Conservation (phyloP, 1,140 invertebrate species). For the Onthophagus taurus region DNA sequence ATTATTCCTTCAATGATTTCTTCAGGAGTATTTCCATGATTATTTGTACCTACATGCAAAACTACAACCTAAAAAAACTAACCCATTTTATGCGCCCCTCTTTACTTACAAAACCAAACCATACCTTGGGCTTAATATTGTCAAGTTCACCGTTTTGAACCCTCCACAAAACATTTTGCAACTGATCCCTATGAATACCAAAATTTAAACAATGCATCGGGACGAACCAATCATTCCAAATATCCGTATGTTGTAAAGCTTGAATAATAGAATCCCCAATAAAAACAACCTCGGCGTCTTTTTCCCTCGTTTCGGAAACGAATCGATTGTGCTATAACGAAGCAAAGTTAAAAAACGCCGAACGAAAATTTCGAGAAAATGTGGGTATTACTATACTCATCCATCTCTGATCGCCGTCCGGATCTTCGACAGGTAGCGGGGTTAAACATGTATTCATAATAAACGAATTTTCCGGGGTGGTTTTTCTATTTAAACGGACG, state of each 20-base stretch:
- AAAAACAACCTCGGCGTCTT: constrained; percentile 85
- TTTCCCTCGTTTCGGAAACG: constrained; percentile 67
- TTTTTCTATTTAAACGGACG: not conserved
- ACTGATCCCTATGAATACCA: constrained; percentile 79
- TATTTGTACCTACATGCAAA: constrained; percentile 79
- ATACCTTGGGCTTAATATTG: constrained; percentile 77
- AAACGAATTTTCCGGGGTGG: not conserved
- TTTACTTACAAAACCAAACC: too few relatives aligned
- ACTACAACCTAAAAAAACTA: constrained; percentile 63
- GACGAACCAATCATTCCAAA: constrained; percentile 79
- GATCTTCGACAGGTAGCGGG: constrained; percentile 31
- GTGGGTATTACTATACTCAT: constrained; percentile 35
- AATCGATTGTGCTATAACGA: constrained; percentile 69
- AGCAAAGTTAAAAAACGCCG: too few relatives aligned
- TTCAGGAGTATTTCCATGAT: constrained; percentile 63
- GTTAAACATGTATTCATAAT: constrained; percentile 34
- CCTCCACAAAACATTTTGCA: constrained; percentile 82
- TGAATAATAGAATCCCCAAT: constrained; percentile 80
- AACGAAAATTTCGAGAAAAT: constrained; percentile 6
- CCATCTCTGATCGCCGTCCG: constrained; percentile 36
- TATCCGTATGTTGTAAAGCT: constrained; percentile 64
- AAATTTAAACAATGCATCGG: constrained; percentile 84
- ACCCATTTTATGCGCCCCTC: constrained; percentile 15
- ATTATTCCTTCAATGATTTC: constrained; percentile 72
- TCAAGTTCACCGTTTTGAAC: constrained; percentile 81